Base-by-base conservation (phyloP, 2,888 invertebrate species). In the Calameuta idolon region DNA sequence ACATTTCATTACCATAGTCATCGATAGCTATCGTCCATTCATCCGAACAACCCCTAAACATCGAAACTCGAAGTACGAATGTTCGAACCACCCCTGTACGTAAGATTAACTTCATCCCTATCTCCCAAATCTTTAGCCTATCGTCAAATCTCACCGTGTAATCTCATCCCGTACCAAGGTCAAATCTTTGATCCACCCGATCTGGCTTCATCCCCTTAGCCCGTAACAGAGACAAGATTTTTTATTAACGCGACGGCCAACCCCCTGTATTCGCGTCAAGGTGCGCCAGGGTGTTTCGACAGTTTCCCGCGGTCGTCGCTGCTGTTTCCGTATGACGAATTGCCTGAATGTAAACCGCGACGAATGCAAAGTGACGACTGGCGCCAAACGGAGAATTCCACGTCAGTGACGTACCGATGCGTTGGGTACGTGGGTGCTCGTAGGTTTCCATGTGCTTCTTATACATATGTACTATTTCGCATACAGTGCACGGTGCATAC, bases 251-350 rank as follows among this genome's bases (percentile, higher is more conserved):
- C 55, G 23, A 55, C 23, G 2, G 2, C 15, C 40, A 4, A 2
- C 1, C 23, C 15, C 55, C 55, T 15, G 1, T 15, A 23, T 55
- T 23, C 55, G 0, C 23, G 0, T 2, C 2, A 1, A 9, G 55
- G 23, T 23, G 5, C 23, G 9, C 9, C 23, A 9, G 23, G 23
- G 1, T 9, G 71, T 5, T 69, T 69, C 31, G n/a, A 12, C 69
- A 69, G n/a, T 1, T 71, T 30, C 0, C 71, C 31, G 71, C 33
- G 31, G 1, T 31, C 4, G 15, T 31, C 12, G 30, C 33, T 12
- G 31, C 71, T 23, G 71, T 71, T 23, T 71, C 71, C 71, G 15
- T 71, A 71, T 3, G 71, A 71, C 71, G 71, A 33, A 71, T 71
- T 71, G 31, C 3, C 71, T 12, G 12, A 31, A 30, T 33, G 12